Evolutionary conservation across 2,113 vertebrate genomes (phyloP).

Genomic region (Ammospiza nelsoni): DNA sequence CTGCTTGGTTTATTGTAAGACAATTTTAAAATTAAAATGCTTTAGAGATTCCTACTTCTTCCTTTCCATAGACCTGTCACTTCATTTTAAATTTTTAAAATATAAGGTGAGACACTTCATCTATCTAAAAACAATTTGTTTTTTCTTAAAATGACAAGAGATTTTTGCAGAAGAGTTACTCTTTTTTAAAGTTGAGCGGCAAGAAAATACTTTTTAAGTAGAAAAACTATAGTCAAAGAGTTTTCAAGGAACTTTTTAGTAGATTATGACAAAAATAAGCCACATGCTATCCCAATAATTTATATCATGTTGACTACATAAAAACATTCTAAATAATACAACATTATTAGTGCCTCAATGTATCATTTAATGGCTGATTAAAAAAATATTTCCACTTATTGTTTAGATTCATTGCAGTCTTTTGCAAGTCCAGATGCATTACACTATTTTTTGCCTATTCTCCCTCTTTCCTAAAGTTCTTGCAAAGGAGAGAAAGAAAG

Average conservation of each 20-base stretch:
- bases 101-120: background rate
- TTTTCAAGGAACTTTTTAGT: background rate
- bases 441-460: background rate
- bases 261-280: background rate
- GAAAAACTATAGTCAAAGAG: background rate
- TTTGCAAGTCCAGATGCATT: background rate
- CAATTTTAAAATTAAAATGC: background rate
- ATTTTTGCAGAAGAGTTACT: background rate
- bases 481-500: background rate
- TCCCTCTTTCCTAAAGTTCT: background rate
- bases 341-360: background rate
- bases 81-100: background rate
- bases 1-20: background rate
- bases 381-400: background rate
- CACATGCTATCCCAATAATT: background rate
- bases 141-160: background rate
- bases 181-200: background rate
- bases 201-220: background rate
- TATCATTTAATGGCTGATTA: background rate
- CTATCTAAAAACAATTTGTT: background rate
- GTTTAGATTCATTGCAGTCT: background rate
- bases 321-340: background rate
- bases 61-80: background rate
- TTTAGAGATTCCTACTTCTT: background rate
- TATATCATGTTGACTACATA: background rate